phyloP scores from a whole-genome alignment of 2,113 vertebrate species.

The Oxyruncus cristatus region DNA sequence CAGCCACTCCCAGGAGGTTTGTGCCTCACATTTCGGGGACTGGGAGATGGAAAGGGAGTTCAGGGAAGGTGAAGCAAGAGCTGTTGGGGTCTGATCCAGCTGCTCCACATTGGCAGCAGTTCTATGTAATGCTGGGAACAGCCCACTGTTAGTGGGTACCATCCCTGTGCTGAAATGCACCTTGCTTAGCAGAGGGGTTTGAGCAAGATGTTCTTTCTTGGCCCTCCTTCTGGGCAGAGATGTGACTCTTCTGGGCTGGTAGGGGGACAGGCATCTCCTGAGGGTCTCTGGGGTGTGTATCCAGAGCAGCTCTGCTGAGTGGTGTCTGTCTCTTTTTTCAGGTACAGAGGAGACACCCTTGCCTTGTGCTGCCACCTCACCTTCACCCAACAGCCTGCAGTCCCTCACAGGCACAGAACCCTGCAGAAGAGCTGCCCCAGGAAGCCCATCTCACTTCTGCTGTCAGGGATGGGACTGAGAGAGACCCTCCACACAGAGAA shows the following conservation, averaged over 20 bases:
- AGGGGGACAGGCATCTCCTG: not conserved
- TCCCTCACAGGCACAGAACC: not conserved
- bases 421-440: not conserved
- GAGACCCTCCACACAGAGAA: not conserved
- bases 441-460: not conserved
- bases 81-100: not conserved
- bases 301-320: not conserved
- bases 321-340: not conserved
- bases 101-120: not conserved
- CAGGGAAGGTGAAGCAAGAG: not conserved
- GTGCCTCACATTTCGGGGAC: fast-evolving
- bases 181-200: not conserved
- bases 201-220: not conserved
- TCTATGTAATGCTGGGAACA: not conserved
- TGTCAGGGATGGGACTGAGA: not conserved
- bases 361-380: fast-evolving
- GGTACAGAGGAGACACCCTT: not conserved
- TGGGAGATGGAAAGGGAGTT: not conserved
- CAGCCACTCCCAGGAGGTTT: not conserved
- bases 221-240: not conserved
- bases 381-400: not conserved
- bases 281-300: not conserved
- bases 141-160: not conserved
- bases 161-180: not conserved
- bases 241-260: not conserved